Percentiles rank a stretch among this genome's conserved stretches.
These are phyloP conservation scores for Microtus ochrogaster DNA, from an alignment of 2,113 vertebrate species.

Conservation along the genomic window DNA sequence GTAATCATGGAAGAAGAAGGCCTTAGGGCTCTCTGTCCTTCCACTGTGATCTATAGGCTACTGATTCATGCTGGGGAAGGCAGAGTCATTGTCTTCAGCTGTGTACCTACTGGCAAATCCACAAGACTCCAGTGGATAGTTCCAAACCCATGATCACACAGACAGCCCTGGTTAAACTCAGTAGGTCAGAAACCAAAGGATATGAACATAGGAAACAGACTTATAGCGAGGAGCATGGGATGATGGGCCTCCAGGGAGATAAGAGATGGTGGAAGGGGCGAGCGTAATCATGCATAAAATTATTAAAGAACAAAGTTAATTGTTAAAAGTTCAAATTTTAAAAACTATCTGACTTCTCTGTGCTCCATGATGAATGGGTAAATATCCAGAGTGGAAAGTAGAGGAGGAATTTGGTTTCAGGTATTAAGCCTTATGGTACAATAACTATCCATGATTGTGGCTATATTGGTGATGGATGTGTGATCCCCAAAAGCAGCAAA, in stretches of 20 bases:
- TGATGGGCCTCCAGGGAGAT: background rate
- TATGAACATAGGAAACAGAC: too few species aligned
- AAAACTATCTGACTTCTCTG: background rate
- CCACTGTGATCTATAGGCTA: background rate
- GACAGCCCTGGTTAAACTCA: background rate
- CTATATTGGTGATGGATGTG: conserved; percentile 50
- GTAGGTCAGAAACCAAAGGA: background rate
- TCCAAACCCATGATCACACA: background rate
- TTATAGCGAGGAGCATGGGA: background rate
- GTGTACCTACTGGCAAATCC: background rate
- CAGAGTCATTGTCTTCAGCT: too few species aligned
- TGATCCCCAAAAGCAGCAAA: conserved; percentile 23
- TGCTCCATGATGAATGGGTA: background rate
- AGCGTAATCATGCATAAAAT: too few species aligned
- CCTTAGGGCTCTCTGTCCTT: background rate
- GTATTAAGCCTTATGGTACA: background rate
- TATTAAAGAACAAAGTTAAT: background rate
- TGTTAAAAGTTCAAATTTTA: background rate
- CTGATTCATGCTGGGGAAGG: background rate
- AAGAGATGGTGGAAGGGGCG: too few species aligned
- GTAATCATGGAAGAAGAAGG: background rate
- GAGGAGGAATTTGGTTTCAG: conserved; percentile 45
- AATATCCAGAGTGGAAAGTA: background rate
- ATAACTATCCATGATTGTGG: conserved; percentile 57
- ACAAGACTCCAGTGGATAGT: too few species aligned